These are phyloP conservation scores for Phylloscopus whistleri DNA, from an alignment of 2,113 vertebrate species.

Conservation along the genomic window DNA sequence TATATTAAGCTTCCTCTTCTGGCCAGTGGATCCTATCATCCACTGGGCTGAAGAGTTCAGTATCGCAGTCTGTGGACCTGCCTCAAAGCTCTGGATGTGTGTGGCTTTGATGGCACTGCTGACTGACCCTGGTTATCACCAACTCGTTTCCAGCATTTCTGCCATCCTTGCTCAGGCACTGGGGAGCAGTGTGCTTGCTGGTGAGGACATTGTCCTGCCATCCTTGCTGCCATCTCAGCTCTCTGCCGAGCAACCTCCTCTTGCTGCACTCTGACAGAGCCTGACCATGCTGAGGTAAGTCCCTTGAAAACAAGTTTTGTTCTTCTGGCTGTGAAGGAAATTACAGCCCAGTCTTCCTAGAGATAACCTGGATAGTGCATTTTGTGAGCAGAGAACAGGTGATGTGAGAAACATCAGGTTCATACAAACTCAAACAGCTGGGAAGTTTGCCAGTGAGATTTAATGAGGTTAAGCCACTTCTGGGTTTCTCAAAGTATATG, in stretches of 20 bases:
- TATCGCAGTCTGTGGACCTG: not conserved
- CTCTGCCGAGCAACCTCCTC: accelerated
- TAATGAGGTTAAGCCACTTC: not conserved
- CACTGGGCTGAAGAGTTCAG: not conserved
- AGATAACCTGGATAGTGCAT: accelerated
- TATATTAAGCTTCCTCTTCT: not conserved
- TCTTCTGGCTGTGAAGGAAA: not conserved
- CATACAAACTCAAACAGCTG: not conserved
- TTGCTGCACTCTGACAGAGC: not conserved
- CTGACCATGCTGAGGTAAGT: not conserved
- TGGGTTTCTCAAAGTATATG: not conserved
- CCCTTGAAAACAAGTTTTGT: not conserved
- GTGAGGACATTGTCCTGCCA: not conserved
- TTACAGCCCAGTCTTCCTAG: not conserved
- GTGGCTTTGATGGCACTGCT: not conserved
- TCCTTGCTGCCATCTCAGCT: not conserved
- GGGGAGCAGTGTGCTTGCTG: not conserved
- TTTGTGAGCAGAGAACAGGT: not conserved
- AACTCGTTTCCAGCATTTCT: not conserved
- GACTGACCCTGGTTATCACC: not conserved
- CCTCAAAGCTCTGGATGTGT: not conserved
- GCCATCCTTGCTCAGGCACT: not conserved
- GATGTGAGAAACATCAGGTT: not conserved
- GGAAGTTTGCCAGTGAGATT: not conserved
- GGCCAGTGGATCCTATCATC: not conserved